Conservation (phyloP, 2,888 invertebrate genomes). For the Rhagonycha fulva region DNA sequence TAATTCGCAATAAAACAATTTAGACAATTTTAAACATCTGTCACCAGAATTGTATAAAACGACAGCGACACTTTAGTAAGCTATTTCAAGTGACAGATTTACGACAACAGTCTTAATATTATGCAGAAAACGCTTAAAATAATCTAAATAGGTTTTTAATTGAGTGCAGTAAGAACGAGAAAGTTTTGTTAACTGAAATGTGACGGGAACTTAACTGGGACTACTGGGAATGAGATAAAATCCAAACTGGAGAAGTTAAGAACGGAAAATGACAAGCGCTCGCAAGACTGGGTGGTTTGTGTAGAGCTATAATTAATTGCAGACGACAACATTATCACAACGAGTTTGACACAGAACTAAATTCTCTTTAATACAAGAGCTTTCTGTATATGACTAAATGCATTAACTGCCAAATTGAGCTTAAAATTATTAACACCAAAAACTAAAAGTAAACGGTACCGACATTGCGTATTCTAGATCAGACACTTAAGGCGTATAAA, state of each 20-base stretch:
- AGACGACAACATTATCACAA: slow-evolving; percentile 39
- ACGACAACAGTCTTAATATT: slow-evolving; percentile 36
- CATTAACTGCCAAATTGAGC: slow-evolving; percentile 23
- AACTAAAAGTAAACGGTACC: neutral
- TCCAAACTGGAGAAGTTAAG: slow-evolving; percentile 33
- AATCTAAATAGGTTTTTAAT: slow-evolving; percentile 46
- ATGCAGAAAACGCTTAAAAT: slow-evolving; percentile 41
- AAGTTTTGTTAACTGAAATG: slow-evolving; percentile 32
- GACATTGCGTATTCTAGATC: neutral
- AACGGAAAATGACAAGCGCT: slow-evolving; percentile 37
- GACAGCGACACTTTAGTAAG: slow-evolving; percentile 32
- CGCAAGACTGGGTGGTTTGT: slow-evolving; percentile 32
- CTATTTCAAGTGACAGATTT: slow-evolving; percentile 31
- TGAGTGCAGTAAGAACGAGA: slow-evolving; percentile 38
- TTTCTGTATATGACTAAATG: slow-evolving; percentile 24
- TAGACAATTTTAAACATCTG: slow-evolving; percentile 43
- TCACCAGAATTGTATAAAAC: slow-evolving; percentile 32
- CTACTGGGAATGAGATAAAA: slow-evolving; percentile 35
- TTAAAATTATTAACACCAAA: slow-evolving; percentile 10
- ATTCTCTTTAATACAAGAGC: slow-evolving; percentile 30
- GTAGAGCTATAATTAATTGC: slow-evolving; percentile 39
- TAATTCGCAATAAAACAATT: slow-evolving; percentile 46
- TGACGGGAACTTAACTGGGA: slow-evolving; percentile 30
- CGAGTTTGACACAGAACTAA: slow-evolving; percentile 33
- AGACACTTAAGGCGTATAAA: neutral